Evolutionary conservation across 2,797 vertebrate genomes (phyloP).

Genomic region (Dendrocincla fuliginosa): DNA sequence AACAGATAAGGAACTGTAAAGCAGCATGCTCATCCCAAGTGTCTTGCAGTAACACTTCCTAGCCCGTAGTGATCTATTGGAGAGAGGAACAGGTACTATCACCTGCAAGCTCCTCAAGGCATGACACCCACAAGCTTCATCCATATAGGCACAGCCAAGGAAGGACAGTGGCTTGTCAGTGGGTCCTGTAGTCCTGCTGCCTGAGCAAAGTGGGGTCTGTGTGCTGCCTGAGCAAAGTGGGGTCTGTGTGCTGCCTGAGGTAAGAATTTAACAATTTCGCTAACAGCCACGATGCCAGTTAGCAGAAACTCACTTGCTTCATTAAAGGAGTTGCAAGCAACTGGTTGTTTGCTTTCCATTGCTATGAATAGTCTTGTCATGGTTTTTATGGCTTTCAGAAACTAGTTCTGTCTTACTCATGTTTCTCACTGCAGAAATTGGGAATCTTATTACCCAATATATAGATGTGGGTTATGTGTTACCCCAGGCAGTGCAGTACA

Average conservation of each 20-base stretch:
- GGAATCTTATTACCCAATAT: fast-evolving
- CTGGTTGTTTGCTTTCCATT: background rate
- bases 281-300: background rate
- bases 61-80: background rate
- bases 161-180: background rate
- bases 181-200: background rate
- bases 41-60: background rate
- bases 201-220: background rate
- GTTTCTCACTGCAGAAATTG: background rate
- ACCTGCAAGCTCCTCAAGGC: background rate
- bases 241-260: background rate
- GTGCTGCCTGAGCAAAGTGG: background rate
- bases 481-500: background rate
- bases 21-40: background rate
- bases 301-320: background rate
- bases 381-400: background rate
- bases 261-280: background rate
- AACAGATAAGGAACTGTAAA: background rate
- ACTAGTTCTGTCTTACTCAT: background rate
- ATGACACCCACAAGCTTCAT: background rate
- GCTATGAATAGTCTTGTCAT: background rate
- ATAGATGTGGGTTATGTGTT: background rate
- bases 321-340: background rate
- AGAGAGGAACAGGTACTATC: background rate
- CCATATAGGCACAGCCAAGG: background rate